These are phyloP conservation scores for Drosophila littoralis DNA, from an alignment of 1,140 invertebrate species.

Conservation along the genomic window DNA sequence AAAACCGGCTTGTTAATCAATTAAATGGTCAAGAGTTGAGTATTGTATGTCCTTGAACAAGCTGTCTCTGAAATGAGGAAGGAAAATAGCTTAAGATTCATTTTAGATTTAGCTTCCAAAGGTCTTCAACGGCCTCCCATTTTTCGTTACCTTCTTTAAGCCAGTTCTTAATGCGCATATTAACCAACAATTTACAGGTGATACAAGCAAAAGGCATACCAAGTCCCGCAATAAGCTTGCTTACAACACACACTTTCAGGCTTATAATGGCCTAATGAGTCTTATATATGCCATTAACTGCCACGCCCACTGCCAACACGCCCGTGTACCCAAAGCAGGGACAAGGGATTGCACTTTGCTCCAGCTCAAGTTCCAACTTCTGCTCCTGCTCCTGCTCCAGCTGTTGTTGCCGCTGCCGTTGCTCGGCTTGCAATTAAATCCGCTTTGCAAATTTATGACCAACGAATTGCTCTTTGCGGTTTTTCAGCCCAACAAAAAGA, in stretches of 20 bases:
- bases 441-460: constrained; percentile 63
- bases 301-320: neutral
- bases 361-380: neutral
- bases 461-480: constrained; percentile 66
- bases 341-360: constrained; percentile 56
- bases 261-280: constrained; percentile 48
- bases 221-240: constrained; percentile 15
- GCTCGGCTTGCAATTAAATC: constrained; percentile 57
- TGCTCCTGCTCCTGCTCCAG: neutral
- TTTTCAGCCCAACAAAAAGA: constrained; percentile 39
- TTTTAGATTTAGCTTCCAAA: too few species aligned
- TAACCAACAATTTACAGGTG: neutral
- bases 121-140: too few species aligned
- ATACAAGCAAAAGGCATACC: constrained; percentile 20
- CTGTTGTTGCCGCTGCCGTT: neutral
- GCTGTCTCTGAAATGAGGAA: too few species aligned
- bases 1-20: neutral
- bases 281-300: constrained; percentile 35
- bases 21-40: neutral
- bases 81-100: too few species aligned
- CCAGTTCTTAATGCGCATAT: neutral
- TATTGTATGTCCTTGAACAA: too few species aligned
- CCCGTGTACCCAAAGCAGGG: neutral
- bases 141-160: neutral
- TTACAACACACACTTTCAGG: constrained; percentile 30